These are phyloP conservation scores for Formica aserva DNA, from an alignment of 2,888 invertebrate genomes.

Conservation along the genomic window DNA sequence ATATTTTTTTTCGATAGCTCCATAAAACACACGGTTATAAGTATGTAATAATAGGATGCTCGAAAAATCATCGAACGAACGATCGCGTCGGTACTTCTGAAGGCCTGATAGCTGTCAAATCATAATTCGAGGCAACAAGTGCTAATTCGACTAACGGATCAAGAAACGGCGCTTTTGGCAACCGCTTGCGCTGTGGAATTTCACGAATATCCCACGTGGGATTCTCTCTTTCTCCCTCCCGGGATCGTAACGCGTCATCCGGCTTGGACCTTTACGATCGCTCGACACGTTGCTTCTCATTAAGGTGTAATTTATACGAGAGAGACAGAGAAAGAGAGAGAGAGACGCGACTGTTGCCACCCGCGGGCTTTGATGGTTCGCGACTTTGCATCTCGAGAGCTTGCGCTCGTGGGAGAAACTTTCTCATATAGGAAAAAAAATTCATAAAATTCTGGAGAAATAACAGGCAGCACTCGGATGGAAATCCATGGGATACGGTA, in stretches of 20 bases:
- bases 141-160: slow-evolving; percentile 55
- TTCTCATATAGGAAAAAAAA: slow-evolving; percentile 53
- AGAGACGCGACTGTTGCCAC: slow-evolving; percentile 58
- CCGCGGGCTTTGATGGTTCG: slow-evolving; percentile 68
- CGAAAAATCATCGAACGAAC: slow-evolving; percentile 5
- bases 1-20: not conserved
- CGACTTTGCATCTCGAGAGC: slow-evolving; percentile 63
- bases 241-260: slow-evolving; percentile 50
- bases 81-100: slow-evolving; percentile 19
- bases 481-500: slow-evolving; percentile 70
- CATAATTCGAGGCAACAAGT: slow-evolving; percentile 41
- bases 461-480: slow-evolving; percentile 62
- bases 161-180: slow-evolving; percentile 52
- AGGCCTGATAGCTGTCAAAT: slow-evolving; percentile 31
- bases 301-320: slow-evolving; percentile 60
- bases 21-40: not conserved
- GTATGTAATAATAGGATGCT: not conserved
- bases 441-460: slow-evolving; percentile 67
- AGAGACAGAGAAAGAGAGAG: not conserved
- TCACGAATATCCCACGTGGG: slow-evolving; percentile 45
- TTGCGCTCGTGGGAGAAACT: slow-evolving; percentile 56
- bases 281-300: slow-evolving; percentile 66
- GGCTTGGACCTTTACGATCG: slow-evolving; percentile 57
- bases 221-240: slow-evolving; percentile 46
- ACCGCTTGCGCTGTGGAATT: slow-evolving; percentile 51